Conservation (phyloP, 2,113 vertebrate species). For the Gallinago undulata region DNA sequence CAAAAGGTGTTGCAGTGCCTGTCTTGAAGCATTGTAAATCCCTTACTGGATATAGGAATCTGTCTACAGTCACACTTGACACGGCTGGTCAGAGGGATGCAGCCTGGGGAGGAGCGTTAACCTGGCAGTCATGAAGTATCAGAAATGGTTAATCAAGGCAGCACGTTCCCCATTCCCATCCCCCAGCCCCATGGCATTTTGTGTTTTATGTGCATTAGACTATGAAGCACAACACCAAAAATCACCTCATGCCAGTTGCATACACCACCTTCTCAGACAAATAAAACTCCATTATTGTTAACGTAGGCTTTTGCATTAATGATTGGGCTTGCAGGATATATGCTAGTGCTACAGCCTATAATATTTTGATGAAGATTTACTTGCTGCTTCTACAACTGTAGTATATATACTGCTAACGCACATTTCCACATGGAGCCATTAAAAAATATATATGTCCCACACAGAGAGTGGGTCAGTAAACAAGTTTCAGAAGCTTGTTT, state of each 20-base stretch:
- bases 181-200: background rate
- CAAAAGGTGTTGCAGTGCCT: background rate
- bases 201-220: background rate
- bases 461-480: slow-evolving; percentile 25
- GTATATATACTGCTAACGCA: background rate
- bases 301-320: background rate
- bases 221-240: background rate
- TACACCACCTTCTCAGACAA: background rate
- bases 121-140: background rate
- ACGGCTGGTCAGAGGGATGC: accelerated
- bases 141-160: background rate
- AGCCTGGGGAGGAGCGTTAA: background rate
- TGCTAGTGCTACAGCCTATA: background rate
- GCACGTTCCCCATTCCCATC: accelerated
- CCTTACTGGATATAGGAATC: background rate
- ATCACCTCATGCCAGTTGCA: background rate
- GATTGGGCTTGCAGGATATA: background rate
- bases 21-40: background rate
- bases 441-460: background rate
- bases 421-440: background rate
- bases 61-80: background rate
- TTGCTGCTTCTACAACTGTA: background rate
- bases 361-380: slow-evolving; percentile 10
- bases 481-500: slow-evolving; percentile 39
- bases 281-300: background rate